Evolutionary conservation across 2,113 vertebrate genomes (phyloP).

Genomic region (Leptobrachium ailaonicum): DNA sequence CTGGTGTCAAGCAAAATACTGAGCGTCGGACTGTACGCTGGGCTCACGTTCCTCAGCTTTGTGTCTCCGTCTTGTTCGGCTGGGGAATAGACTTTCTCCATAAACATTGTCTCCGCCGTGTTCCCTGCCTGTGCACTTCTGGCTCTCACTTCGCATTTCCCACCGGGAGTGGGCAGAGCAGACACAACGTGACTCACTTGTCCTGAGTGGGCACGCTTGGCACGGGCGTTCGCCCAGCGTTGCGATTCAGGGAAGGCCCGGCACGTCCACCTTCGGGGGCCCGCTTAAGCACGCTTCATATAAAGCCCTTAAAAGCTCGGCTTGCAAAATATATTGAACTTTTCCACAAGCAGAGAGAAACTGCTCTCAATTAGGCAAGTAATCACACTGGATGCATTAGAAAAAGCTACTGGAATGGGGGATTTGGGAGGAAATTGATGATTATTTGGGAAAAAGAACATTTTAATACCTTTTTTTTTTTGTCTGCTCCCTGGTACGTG

Average conservation of each 20-base stretch:
- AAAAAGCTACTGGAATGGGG: neutral
- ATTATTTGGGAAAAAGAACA: conserved; percentile 25
- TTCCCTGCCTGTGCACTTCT: neutral
- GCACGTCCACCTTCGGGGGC: neutral
- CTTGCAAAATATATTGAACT: neutral
- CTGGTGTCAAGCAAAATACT: neutral
- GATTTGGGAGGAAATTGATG: conserved; percentile 22
- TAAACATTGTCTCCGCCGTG: conserved; percentile 22
- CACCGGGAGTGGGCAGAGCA: conserved; percentile 23
- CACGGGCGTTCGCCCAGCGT: neutral
- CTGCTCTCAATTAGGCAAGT: neutral
- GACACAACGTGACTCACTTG: conserved; percentile 12
- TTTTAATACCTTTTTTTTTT: neutral
- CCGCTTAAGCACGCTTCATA: neutral
- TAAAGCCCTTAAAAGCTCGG: neutral
- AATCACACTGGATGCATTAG: too few species aligned
- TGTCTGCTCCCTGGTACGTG: neutral
- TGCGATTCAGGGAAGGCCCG: neutral
- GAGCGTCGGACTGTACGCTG: too few species aligned
- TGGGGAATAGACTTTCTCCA: conserved; percentile 7
- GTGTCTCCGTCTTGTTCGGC: conserved; percentile 14
- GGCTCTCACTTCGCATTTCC: conserved; percentile 27
- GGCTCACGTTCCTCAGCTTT: neutral
- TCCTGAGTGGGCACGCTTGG: conserved; percentile 22
- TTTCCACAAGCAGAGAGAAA: neutral